These are phyloP conservation scores for Stegodyphus mimosarum DNA, from an alignment of 1,140 invertebrate species.

Conservation along the genomic window DNA sequence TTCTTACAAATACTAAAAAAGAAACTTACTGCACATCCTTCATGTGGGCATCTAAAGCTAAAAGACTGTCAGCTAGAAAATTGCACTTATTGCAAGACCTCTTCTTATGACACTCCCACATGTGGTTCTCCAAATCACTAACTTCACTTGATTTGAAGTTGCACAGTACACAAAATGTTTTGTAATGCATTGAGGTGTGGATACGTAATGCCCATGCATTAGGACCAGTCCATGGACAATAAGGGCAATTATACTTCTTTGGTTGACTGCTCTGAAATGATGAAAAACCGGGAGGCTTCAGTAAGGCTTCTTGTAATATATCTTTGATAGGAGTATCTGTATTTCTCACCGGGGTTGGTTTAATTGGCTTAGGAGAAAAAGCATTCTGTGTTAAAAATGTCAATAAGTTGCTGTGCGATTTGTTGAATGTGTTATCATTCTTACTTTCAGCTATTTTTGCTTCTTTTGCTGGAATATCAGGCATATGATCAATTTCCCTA, in stretches of 20 bases:
- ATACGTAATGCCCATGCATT: slow-evolving; percentile 93
- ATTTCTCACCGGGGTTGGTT: slow-evolving; percentile 18
- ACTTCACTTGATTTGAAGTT: slow-evolving; percentile 91
- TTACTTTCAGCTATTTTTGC: slow-evolving; percentile 16
- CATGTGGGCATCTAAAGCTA: slow-evolving; percentile 80
- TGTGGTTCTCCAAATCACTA: slow-evolving; percentile 86
- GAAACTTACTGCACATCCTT: slow-evolving; percentile 72
- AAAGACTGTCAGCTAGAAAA: slow-evolving; percentile 83
- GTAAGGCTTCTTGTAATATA: slow-evolving; percentile 52
- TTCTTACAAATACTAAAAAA: neutral
- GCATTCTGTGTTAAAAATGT: slow-evolving; percentile 52
- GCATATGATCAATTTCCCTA: slow-evolving; percentile 37
- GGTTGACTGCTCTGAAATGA: slow-evolving; percentile 61
- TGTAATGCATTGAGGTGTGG: slow-evolving; percentile 90
- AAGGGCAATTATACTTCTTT: slow-evolving; percentile 82
- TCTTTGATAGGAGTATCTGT: slow-evolving; percentile 66
- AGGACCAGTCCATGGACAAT: slow-evolving; percentile 90
- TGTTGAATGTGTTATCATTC: slow-evolving; percentile 49
- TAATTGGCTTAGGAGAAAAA: slow-evolving; percentile 46
- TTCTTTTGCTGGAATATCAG: slow-evolving; percentile 34
- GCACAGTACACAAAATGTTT: slow-evolving; percentile 89
- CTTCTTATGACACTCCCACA: slow-evolving; percentile 90
- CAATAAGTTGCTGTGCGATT: slow-evolving; percentile 52
- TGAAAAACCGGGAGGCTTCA: slow-evolving; percentile 26
- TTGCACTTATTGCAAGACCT: slow-evolving; percentile 87